Conservation (phyloP, 2,888 invertebrate species). For the Caenorhabditis sp. region DNA sequence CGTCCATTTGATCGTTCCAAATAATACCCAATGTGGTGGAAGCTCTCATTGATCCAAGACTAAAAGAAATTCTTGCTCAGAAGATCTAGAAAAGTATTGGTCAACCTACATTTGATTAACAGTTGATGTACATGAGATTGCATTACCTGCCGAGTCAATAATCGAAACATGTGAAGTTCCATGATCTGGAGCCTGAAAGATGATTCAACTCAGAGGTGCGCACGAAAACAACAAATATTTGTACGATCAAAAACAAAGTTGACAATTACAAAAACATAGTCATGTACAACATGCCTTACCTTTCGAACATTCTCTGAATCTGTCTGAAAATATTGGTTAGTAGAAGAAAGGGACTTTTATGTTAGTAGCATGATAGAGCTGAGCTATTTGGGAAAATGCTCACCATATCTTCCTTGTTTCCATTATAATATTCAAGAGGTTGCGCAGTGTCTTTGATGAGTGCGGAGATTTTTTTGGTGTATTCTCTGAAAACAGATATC, state of each 20-base stretch:
- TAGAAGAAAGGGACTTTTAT: conserved; percentile 2
- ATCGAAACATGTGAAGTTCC: conserved; percentile 92
- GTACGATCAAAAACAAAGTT: too few relatives aligned
- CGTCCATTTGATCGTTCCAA: conserved; percentile 70
- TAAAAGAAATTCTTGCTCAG: conserved; percentile 19
- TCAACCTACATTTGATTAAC: conserved; percentile 77
- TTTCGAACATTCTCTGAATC: conserved; percentile 36
- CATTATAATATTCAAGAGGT: conserved; percentile 72
- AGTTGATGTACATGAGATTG: conserved; percentile 89
- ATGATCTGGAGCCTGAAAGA: conserved; percentile 75
- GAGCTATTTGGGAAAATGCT: too few relatives aligned
- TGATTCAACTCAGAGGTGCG: background rate
- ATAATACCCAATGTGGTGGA: conserved; percentile 67
- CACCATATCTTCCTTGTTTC: conserved; percentile 41
- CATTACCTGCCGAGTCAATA: conserved; percentile 82
- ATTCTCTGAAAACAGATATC: conserved; percentile 38
- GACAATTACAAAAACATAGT: too few relatives aligned
- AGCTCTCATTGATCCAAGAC: conserved; percentile 62
- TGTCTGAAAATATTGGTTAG: conserved; percentile 24
- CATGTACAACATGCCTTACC: conserved; percentile 22
- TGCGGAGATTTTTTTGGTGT: conserved; percentile 56
- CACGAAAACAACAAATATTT: too few relatives aligned
- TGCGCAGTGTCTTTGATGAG: conserved; percentile 63
- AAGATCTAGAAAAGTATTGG: background rate
- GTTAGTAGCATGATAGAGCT: too few relatives aligned